phyloP scores from a whole-genome alignment of 2,797 vertebrate genomes.

The Caiman crocodilus region DNA sequence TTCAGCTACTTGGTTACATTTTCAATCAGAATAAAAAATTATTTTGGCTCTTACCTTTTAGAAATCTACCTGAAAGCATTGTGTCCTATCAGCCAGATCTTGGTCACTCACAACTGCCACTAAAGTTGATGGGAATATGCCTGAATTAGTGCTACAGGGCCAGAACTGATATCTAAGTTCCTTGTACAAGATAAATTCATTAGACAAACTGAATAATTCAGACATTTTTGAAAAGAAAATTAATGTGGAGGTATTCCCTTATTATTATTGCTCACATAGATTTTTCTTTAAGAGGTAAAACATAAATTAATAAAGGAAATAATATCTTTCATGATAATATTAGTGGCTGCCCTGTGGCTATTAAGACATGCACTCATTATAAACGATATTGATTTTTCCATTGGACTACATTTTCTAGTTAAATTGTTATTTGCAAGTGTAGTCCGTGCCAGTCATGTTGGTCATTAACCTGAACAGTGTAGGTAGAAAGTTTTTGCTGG shows the following conservation, averaged over 20 bases:
- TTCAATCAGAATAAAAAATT: neutral
- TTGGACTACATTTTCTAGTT: slow-evolving; percentile 66
- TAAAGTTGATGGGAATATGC: neutral
- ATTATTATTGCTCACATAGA: slow-evolving; percentile 71
- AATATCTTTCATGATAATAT: slow-evolving; percentile 69
- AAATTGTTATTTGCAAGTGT: slow-evolving; percentile 68
- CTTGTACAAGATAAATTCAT: slow-evolving; percentile 76
- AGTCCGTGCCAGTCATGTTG: neutral
- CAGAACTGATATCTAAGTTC: slow-evolving; percentile 37
- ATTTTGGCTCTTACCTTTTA: neutral
- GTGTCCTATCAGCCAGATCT: neutral
- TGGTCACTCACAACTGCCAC: neutral
- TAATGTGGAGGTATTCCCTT: slow-evolving; percentile 72
- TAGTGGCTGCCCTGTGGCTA: slow-evolving; percentile 61
- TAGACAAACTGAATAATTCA: slow-evolving; percentile 79
- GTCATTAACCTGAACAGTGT: neutral
- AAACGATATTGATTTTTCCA: slow-evolving; percentile 68
- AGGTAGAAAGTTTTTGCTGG: neutral
- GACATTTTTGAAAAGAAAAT: slow-evolving; percentile 71
- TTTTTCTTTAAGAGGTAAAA: slow-evolving; percentile 77
- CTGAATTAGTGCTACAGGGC: slow-evolving; percentile 55
- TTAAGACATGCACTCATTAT: slow-evolving; percentile 73
- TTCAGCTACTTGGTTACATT: neutral
- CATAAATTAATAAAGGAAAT: slow-evolving; percentile 76
- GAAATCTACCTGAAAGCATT: slow-evolving; percentile 22